A percentile compares a stretch with the other conserved stretches of the same genome.
These are phyloP conservation scores for Macropus fuliginosus DNA, from an alignment of 2,797 vertebrate species.

Conservation along the genomic window DNA sequence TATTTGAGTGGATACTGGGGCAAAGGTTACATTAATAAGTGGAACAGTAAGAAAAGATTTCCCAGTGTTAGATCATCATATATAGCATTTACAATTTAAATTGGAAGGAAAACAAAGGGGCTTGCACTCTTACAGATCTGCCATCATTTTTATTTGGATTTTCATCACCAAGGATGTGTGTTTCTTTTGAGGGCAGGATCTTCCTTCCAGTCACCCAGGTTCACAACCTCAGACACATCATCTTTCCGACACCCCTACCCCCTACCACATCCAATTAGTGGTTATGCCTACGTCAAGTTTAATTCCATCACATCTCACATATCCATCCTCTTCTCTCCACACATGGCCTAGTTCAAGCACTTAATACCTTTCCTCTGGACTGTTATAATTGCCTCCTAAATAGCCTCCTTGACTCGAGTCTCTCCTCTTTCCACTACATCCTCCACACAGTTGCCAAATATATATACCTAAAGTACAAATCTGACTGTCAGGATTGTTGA, in stretches of 20 bases:
- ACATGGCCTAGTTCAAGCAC: not conserved
- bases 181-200: not conserved
- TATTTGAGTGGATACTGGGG: not conserved
- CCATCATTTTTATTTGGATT: not conserved
- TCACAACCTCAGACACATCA: not conserved
- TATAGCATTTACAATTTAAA: not conserved
- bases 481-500: not conserved
- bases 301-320: not conserved
- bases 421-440: not conserved
- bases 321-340: not conserved
- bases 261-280: not conserved
- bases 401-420: not conserved
- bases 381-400: not conserved
- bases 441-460: not conserved
- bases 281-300: not conserved
- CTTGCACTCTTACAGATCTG: not conserved
- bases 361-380: not conserved
- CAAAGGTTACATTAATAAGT: not conserved
- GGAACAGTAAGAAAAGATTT: not conserved
- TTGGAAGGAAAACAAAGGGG: not conserved
- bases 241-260: not conserved
- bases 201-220: not conserved
- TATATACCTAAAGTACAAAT: not conserved
- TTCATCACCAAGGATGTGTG: not conserved
- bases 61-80: not conserved